phyloP scores from a whole-genome alignment of 2,888 invertebrate species.

The Apodemia duryi region DNA sequence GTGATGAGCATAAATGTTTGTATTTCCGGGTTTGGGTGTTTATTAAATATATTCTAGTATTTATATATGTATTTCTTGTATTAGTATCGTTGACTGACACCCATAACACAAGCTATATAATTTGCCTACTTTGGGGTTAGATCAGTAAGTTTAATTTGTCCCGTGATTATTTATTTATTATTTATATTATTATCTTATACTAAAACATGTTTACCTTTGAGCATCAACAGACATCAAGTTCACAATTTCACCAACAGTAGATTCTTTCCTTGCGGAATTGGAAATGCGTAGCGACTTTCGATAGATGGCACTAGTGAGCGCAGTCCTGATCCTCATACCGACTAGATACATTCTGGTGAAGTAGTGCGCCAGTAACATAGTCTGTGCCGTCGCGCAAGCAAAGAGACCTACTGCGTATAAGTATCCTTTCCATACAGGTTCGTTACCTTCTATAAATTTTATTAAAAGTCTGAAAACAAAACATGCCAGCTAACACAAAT shows the following conservation, averaged over 20 bases:
- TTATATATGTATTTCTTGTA: no score
- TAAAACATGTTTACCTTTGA: constrained; percentile 75
- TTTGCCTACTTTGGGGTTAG: no score
- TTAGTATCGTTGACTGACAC: no score
- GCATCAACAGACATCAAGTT: constrained; percentile 96
- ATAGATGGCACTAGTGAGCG: constrained; percentile 93
- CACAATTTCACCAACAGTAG: constrained; percentile 94
- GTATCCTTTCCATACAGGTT: constrained; percentile 91
- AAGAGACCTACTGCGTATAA: constrained; percentile 89
- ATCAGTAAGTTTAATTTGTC: no score
- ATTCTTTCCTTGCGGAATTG: constrained; percentile 87
- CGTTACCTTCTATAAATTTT: constrained; percentile 80
- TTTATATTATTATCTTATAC: no score
- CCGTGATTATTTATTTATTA: no score
- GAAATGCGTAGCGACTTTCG: constrained; percentile 91
- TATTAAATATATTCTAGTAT: no score
- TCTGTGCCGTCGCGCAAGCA: constrained; percentile 87
- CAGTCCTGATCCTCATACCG: constrained; percentile 93
- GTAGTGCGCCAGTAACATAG: constrained; percentile 92
- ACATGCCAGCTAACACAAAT: no score
- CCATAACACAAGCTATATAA: no score
- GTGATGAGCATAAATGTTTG: no score
- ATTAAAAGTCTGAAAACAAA: constrained; percentile 82
- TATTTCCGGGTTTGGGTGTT: no score
- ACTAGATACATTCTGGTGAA: constrained; percentile 94